A percentile compares a stretch with the other conserved stretches of the same genome.
phyloP scores from a whole-genome alignment of 2,888 invertebrate species.

The Drosophila melanocephala region DNA sequence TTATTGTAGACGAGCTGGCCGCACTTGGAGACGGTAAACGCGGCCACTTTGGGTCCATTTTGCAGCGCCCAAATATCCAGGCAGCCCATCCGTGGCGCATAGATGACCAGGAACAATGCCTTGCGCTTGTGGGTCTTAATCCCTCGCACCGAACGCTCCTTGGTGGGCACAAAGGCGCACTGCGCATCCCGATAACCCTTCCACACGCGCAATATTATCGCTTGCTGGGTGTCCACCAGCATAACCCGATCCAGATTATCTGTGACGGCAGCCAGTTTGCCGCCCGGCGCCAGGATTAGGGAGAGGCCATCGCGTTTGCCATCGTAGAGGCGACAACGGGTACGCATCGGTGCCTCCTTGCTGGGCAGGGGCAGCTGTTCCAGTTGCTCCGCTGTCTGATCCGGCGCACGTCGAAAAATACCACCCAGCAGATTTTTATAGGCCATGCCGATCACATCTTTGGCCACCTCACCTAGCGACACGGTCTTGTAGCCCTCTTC shows the following conservation, averaged over 20 bases:
- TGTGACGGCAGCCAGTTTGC: conserved; percentile 91
- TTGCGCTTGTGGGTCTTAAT: conserved; percentile 85
- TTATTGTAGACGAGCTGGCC: conserved; percentile 92
- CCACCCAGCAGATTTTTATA: conserved; percentile 93
- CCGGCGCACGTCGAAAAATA: conserved; percentile 79
- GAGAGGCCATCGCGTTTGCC: conserved; percentile 90
- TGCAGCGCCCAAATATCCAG: conserved; percentile 97
- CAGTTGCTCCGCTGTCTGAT: conserved; percentile 38
- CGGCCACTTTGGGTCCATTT: conserved; percentile 95
- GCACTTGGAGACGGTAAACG: conserved; percentile 95
- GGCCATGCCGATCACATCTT: conserved; percentile 90
- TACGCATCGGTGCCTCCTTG: conserved; percentile 89
- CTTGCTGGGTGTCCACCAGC: conserved; percentile 92
- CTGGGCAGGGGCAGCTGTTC: conserved; percentile 76
- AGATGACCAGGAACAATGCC: conserved; percentile 94
- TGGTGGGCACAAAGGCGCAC: conserved; percentile 95
- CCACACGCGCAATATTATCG: conserved; percentile 93
- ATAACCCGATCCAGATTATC: conserved; percentile 96
- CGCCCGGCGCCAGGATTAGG: conserved; percentile 91
- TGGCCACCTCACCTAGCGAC: conserved; percentile 95
- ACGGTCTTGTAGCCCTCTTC: conserved; percentile 94
- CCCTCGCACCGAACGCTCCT: conserved; percentile 87
- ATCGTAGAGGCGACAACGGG: conserved; percentile 94
- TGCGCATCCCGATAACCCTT: conserved; percentile 99
- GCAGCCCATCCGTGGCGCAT: conserved; percentile 95